These are phyloP conservation scores for Spodoptera littoralis DNA, from an alignment of 2,888 invertebrate genomes.

Conservation along the genomic window DNA sequence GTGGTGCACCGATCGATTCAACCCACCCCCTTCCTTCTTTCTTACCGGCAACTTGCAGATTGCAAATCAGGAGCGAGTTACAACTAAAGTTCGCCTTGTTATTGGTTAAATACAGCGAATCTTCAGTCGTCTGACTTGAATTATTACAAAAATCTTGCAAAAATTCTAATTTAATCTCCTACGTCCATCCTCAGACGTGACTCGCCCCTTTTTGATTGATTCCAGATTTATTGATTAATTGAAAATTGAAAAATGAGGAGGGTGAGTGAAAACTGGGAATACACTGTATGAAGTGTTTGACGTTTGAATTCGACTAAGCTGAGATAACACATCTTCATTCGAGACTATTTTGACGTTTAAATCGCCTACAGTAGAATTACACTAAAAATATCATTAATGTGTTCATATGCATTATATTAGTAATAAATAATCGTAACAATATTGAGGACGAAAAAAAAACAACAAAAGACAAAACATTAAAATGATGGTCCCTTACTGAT, in stretches of 20 bases:
- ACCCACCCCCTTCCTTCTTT: conserved; percentile 1
- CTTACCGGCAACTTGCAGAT: conserved; percentile 7
- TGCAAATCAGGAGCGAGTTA: neutral
- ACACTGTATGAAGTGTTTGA: no score
- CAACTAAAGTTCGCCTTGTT: neutral
- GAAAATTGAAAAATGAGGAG: conserved; percentile 4
- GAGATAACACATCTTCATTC: no score
- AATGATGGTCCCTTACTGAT: no score
- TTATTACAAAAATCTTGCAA: conserved; percentile 8
- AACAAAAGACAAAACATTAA: no score
- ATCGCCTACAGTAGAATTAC: conserved; percentile 12
- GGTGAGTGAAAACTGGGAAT: no score
- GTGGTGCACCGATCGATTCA: neutral
- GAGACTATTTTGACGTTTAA: neutral
- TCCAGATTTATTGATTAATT: neutral
- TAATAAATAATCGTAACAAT: no score
- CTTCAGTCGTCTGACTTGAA: conserved; percentile 7
- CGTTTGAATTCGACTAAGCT: no score
- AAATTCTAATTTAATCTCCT: conserved; percentile 26
- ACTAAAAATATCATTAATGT: neutral
- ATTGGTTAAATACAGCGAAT: conserved; percentile 3
- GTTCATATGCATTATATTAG: no score
- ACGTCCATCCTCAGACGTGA: conserved; percentile 17
- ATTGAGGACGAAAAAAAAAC: no score
- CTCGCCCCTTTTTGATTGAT: conserved; percentile 10